phyloP scores from a whole-genome alignment of 2,113 vertebrate genomes.

The Eublepharis macularius region DNA sequence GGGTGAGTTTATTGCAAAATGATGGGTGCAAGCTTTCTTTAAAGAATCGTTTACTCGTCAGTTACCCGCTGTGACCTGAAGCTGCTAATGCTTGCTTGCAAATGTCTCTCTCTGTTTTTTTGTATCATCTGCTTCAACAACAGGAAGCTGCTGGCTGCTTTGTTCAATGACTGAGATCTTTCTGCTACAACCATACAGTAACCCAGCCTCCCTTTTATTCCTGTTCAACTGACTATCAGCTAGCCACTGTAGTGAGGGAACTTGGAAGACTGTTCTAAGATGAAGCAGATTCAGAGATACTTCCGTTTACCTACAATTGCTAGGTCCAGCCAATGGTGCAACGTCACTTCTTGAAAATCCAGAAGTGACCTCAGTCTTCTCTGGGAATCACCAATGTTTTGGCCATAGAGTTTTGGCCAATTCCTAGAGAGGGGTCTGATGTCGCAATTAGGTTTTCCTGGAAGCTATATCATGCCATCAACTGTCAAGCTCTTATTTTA shows the following conservation, averaged over 20 bases:
- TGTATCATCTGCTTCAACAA: neutral
- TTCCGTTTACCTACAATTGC: too few relatives aligned
- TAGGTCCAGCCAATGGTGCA: too few relatives aligned
- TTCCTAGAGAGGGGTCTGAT: too few relatives aligned
- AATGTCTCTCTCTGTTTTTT: neutral
- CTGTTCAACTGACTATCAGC: neutral
- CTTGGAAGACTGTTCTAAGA: neutral
- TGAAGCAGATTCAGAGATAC: neutral
- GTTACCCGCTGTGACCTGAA: neutral
- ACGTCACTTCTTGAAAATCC: too few relatives aligned
- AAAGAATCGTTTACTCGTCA: slow-evolving; percentile 26
- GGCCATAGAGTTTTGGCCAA: too few relatives aligned
- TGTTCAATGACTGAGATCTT: neutral
- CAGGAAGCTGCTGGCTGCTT: neutral
- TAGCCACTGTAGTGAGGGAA: neutral
- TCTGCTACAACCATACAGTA: neutral
- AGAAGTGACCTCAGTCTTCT: too few relatives aligned
- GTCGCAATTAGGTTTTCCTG: too few relatives aligned
- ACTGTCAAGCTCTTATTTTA: too few relatives aligned
- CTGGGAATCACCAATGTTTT: too few relatives aligned
- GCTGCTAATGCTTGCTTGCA: neutral
- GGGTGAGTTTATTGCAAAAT: slow-evolving; percentile 29
- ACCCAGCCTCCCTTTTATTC: neutral
- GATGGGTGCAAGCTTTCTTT: slow-evolving; percentile 1
- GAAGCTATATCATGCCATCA: too few relatives aligned